Base-by-base conservation (phyloP, 53 echinoderm and acorn worm genomes). In the Paelopatides confundens region DNA sequence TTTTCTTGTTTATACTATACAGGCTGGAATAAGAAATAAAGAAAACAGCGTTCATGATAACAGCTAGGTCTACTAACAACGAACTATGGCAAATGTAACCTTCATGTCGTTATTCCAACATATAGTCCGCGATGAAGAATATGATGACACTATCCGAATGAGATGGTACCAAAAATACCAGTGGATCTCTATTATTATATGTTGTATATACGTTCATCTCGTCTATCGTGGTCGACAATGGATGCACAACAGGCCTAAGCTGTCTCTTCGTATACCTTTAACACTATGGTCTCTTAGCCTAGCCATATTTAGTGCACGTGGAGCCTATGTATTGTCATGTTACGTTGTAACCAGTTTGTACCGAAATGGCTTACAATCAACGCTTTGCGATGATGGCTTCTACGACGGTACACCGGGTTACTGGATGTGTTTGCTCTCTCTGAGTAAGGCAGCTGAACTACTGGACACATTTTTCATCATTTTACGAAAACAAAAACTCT, bases 281-380 rank as follows among this genome's bases (percentile, higher is more conserved):
- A 79, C 94, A 7, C 68, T 94, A 23, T 94, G 96, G 94, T 93
- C 94, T 12, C 27, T 81, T 17, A 65, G 86, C 35, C 85, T 94
- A 32, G 94, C 94, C 21, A 35, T 86, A 29, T 96, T 96, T 81
- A 94, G 94, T 86, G 86, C 82, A 87, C 53, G 90, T 3, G 96
- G 94, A 3, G 69, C 90, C 30, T 28, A 68, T 4, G 58, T 94
- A 17, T n/a, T 81, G 13, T 68, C 70, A 6, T 2, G 14, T 36
- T 71, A 71, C 40, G 39, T 15, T 36, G 2, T 43, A 2, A 35
- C 35, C 31, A 35, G 35, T 15, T 18, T 34, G 36, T 26, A 26
- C 8, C 39, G 35, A 24, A 24, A 71, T 10, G 74, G 38, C 24
- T 11, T 71, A 14, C 38, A 71, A 24, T 18, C 35, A 17, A 71